These are phyloP conservation scores for Fragum fragum DNA, from an alignment of 2,888 invertebrate species.

Conservation along the genomic window DNA sequence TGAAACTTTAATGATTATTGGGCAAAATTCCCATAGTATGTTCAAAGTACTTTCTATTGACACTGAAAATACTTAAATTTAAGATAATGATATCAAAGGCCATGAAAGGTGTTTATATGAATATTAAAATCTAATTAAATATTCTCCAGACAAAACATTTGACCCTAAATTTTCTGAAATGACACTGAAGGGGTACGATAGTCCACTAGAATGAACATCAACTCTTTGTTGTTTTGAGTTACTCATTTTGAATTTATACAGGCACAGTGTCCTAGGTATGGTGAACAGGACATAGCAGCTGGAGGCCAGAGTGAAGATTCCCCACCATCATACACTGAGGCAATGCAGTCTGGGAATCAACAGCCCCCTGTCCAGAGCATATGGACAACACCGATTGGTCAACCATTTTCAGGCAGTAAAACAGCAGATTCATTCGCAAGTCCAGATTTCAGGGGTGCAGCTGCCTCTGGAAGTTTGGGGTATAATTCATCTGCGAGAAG, in stretches of 20 bases:
- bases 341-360: conserved; percentile 71
- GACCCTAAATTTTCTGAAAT: too few relatives aligned
- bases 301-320: conserved; percentile 72
- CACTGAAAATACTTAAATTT: too few relatives aligned
- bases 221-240: too few relatives aligned
- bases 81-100: too few relatives aligned
- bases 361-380: conserved; percentile 60
- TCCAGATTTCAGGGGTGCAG: conserved; percentile 45
- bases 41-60: too few relatives aligned
- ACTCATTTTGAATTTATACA: conserved; percentile 14
- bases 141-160: too few relatives aligned
- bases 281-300: conserved; percentile 40
- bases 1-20: too few relatives aligned
- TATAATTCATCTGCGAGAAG: conserved; percentile 26
- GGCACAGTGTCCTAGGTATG: conserved; percentile 42
- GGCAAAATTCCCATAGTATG: too few relatives aligned
- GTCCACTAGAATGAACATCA: too few relatives aligned
- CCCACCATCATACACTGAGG: conserved; percentile 83
- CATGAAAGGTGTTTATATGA: too few relatives aligned
- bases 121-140: too few relatives aligned
- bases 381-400: conserved; percentile 74
- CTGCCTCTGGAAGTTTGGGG: conserved; percentile 27
- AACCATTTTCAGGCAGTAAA: conserved; percentile 39
- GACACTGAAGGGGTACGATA: too few relatives aligned
- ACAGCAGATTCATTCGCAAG: conserved; percentile 47